These are phyloP conservation scores for Podiceps cristatus DNA, from an alignment of 2,113 vertebrate species.

Conservation along the genomic window DNA sequence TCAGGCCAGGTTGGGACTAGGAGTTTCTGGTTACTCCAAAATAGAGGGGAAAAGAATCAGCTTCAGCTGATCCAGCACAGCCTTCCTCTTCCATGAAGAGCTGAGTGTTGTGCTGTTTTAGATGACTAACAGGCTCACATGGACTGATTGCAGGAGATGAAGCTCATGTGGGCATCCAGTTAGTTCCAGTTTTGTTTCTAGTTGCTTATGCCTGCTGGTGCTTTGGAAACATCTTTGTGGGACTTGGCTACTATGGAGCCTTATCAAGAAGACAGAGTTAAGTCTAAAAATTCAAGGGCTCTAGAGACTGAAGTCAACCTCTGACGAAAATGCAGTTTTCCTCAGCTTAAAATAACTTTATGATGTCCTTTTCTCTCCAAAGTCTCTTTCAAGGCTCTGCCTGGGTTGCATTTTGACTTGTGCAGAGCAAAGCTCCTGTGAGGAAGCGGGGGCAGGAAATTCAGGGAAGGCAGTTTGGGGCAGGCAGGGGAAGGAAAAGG, in stretches of 20 bases:
- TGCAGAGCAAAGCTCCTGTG: not conserved
- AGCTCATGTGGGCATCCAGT: not conserved
- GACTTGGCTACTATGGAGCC: not conserved
- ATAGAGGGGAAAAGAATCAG: not conserved
- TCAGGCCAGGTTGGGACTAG: not conserved
- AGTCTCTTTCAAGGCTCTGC: constrained; percentile 25
- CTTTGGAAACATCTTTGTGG: constrained; percentile 19
- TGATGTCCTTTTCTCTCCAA: constrained; percentile 43
- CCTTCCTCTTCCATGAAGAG: not conserved
- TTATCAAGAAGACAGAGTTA: not conserved
- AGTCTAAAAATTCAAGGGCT: constrained; percentile 12
- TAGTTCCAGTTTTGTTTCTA: constrained; percentile 23
- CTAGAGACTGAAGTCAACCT: not conserved
- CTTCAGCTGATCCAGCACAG: not conserved
- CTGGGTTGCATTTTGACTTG: not conserved
- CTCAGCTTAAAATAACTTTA: constrained; percentile 54
- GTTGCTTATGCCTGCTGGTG: constrained; percentile 13
- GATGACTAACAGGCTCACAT: constrained; percentile 14
- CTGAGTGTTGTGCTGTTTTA: not conserved
- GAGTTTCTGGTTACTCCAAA: not conserved
- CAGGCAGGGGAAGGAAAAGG: not conserved
- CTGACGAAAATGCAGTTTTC: constrained; percentile 12
- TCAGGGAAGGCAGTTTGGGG: not conserved
- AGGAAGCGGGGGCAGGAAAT: not conserved
- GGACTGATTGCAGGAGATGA: constrained; percentile 1